Evolutionary conservation across 92 coral and sea anemone species (phyloP), one percentile per base, ranked within the genome.

Genomic region (Palythoa heliodiscus): DNA sequence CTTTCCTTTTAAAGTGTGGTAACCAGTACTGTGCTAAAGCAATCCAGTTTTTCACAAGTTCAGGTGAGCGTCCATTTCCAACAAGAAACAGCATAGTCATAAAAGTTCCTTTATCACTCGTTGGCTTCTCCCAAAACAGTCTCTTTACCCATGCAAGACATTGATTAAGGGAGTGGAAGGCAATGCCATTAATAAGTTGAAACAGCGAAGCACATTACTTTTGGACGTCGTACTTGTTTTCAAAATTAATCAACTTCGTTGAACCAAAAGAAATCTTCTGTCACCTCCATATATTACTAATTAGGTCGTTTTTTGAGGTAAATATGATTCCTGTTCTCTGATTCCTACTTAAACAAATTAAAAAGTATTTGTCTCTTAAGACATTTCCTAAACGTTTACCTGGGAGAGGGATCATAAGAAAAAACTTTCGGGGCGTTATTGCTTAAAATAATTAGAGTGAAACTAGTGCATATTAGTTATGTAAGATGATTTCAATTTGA

Each of bases 1-100:
- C n/a, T n/a, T n/a, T n/a, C 78, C n/a, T 52, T 52, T 74, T 50
- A 24, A 74, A 74, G 39, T 74, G 63, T 47, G 19, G 22, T 74
- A 63, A 22, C 78, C 78, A 74, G 35, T 17, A 74, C 78, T 74
- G 78, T 74, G 78, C 50, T 74, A 74, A 53, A 20, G 25, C 54
- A 20, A 75, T 13, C 79, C 64, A 75, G 68, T n/a, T 74, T 74
- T 74, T 74, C 16, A 50, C 63, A 53, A 78, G 67, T 71, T 84
- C 57, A 7, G 88, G 91, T 25, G 86, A 76, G 37, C 91, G 70
- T n/a, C 91, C 91, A 75, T 84, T 89, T 58, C 91, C 88, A 16
- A 89, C 75, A 57, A 73, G 81, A 60, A 84, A 84, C 3, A 89
- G 82, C 24, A 74, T 17, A 47, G 85, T 70, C 39, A 70, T 89